Conservation (phyloP, 2,113 vertebrate genomes). For the Corvus hawaiiensis region DNA sequence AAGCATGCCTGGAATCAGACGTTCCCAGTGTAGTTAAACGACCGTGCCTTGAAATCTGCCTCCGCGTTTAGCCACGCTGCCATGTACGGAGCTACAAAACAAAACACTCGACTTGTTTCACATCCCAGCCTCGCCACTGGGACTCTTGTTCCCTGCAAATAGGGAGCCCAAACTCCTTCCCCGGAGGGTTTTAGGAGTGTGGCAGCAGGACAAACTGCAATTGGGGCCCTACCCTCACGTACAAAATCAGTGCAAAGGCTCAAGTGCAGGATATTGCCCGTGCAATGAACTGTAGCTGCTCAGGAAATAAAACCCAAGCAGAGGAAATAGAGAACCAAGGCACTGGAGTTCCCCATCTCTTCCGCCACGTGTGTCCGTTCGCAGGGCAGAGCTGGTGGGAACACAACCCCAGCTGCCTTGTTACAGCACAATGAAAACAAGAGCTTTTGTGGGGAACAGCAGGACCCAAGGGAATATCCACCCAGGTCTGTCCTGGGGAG, state of each 20-base stretch:
- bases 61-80: conserved; percentile 46
- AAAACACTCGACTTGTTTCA: conserved; percentile 13
- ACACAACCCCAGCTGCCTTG: not conserved
- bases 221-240: accelerated
- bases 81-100: conserved; percentile 14
- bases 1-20: conserved; percentile 52
- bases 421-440: not conserved
- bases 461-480: not conserved
- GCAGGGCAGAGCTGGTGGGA: not conserved
- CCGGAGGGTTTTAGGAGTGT: not conserved
- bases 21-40: conserved; percentile 45
- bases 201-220: not conserved
- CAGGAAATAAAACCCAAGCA: not conserved
- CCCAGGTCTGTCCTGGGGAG: accelerated
- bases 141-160: not conserved
- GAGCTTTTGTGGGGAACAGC: accelerated
- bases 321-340: not conserved
- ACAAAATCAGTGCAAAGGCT: not conserved
- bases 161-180: not conserved
- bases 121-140: not conserved
- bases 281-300: not conserved
- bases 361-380: accelerated
- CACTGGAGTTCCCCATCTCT: not conserved
- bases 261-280: accelerated
- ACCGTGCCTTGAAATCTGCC: conserved; percentile 58